These are phyloP conservation scores for Hylaeus anthracinus DNA, from an alignment of 1,140 invertebrate species.

Conservation along the genomic window DNA sequence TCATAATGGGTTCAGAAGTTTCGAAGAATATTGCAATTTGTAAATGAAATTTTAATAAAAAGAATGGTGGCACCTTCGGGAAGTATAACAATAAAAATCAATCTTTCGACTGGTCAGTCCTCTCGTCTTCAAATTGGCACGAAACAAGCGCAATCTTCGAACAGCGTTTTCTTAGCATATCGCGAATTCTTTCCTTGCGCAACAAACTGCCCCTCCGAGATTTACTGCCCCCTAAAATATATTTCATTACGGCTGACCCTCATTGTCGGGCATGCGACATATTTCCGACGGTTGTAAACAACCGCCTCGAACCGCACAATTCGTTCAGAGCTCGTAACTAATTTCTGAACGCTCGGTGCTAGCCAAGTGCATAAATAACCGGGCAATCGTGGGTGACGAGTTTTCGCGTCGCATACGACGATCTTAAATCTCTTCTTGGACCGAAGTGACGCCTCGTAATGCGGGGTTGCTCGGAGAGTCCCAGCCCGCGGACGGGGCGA, in stretches of 20 bases:
- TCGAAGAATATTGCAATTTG: no score
- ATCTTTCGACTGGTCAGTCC: no score
- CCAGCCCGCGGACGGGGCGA: slow-evolving; percentile 16
- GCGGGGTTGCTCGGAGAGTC: slow-evolving; percentile 53
- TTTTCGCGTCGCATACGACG: slow-evolving; percentile 73
- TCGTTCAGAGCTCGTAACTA: slow-evolving; percentile 35
- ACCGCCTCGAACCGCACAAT: slow-evolving; percentile 59
- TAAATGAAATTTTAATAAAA: no score
- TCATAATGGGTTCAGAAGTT: no score
- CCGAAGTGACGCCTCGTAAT: slow-evolving; percentile 73
- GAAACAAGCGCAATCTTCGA: no score
- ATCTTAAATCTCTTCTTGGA: slow-evolving; percentile 71
- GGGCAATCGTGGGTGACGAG: slow-evolving; percentile 72
- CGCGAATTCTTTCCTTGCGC: slow-evolving; percentile 7
- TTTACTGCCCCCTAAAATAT: slow-evolving; percentile 33
- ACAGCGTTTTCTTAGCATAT: no score
- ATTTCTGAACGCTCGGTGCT: slow-evolving; percentile 35
- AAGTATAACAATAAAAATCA: no score
- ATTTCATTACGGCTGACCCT: slow-evolving; percentile 45
- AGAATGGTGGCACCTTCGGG: no score
- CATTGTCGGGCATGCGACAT: slow-evolving; percentile 38
- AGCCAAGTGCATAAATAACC: slow-evolving; percentile 66
- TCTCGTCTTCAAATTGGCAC: no score
- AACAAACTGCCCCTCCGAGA: slow-evolving; percentile 30
- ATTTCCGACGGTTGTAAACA: slow-evolving; percentile 56